Evolutionary conservation across 2,888 invertebrate species (phyloP), one percentile per base, ranked within the genome.

Genomic region (Artemia sinica): DNA sequence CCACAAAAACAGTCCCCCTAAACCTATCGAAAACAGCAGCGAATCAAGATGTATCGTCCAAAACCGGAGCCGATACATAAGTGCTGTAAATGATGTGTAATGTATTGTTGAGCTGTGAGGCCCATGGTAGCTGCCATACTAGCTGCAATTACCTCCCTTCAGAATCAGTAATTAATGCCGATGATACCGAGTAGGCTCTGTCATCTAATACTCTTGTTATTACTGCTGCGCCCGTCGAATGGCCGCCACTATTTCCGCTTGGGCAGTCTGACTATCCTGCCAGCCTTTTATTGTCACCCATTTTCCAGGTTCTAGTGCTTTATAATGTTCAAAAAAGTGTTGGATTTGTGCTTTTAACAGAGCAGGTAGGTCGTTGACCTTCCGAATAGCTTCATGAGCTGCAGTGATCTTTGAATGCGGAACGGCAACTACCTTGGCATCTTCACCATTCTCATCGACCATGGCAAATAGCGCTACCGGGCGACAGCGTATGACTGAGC

Each of bases 281-380:
- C 69, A 69, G 14, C 69, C 49, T 11, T 68, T 18, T 8, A 69
- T 28, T 14, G 13, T 8, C 28, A 70, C 69, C 69, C 70, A 70
- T 28, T 69, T 69, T n/a, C 69, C 69, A 41, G 41, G 13, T 52
- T 69, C 69, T 8, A 69, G 69, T 12, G 10, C 69, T 50, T 69
- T 69, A 50, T 69, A 69, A 18, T 69, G 70, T 14, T 49, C 69
- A 28, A 69, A 69, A 70, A 69, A 69, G 50, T 69, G 69, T 50
- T 13, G 11, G 69, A 69, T 49, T 50, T 70, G 49, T 11, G 11
- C 8, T 11, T 12, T 9, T 11, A 14, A n/a, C 11, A 70, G 10
- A 9, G 41, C 50, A 10, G 70, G 70, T 13, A 69, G 12, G 12
- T 69, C 69, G 70, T 9, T 50, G 70, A 49, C 8, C 49, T 70